Evolutionary conservation across 2,113 vertebrate species (phyloP), one percentile per base, ranked within the genome.

Genomic region (Hemichromis elongatus): DNA sequence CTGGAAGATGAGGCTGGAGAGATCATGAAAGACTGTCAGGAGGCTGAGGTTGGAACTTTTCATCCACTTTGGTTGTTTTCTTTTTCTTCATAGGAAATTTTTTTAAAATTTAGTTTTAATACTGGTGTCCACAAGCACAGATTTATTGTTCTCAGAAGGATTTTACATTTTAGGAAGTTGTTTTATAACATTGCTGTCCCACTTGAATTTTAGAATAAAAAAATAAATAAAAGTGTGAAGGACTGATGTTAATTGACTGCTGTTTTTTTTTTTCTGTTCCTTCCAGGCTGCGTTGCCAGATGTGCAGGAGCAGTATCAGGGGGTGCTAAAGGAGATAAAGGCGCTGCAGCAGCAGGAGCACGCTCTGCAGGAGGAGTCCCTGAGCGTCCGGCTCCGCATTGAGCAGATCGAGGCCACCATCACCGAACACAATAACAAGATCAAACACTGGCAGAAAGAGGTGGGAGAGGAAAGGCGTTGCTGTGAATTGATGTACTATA

Each of bases 391-490:
- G 53, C 96, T 99, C 80, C 97, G 97, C 91, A 95, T 99, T 3
- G 98, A 99, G 83, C 97, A 99, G 79, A 95, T 98, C 0, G 96
- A 98, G 9, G 93, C 95, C 55, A 96, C 95, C 80, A 96, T 98
- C 92, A 82, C 94, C 1, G 96, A 98, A 78, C 96, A 98, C 92
- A 97, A 97, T 88, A 95, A 94, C 53, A 99, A 99, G 93, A 93
- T 99, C 57, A 98, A 98, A 92, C 96, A 99, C 83, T 99, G 98
- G 97, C 97, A 98, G 50, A 99, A 97, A 93, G 97, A 99, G 98
- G 99, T 98, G 90, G 57, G 94, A 66, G n/a, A 8, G 10, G 18
- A 16, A 2, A 11, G 2, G 19, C 1, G 5, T 13, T 28, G n/a
- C 14, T 26, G 35, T 56, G 21, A 35, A 8, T 40, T 79, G 14